These are phyloP conservation scores for Daboia siamensis DNA, from an alignment of 2,113 vertebrate genomes.

Conservation along the genomic window DNA sequence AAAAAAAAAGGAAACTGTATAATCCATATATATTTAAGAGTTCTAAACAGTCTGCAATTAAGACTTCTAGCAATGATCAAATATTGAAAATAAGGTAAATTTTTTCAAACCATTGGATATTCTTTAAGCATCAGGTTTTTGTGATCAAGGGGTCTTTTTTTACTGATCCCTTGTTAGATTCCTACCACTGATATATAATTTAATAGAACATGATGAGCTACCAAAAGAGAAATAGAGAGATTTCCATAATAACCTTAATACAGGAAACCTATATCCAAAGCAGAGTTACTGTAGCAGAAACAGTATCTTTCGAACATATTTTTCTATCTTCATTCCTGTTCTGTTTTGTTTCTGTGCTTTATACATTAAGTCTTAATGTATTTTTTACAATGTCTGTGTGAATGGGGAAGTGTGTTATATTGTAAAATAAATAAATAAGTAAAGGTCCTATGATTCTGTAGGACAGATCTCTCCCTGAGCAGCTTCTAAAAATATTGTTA, in stretches of 20 bases:
- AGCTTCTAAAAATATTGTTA: background rate
- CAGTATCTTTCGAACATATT: background rate
- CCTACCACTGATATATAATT: background rate
- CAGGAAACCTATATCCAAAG: background rate
- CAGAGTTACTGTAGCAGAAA: background rate
- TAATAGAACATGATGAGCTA: background rate
- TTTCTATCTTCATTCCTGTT: background rate
- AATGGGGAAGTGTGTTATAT: background rate
- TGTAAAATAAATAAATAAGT: background rate
- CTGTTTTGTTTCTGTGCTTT: background rate
- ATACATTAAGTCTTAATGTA: background rate
- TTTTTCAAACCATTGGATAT: background rate
- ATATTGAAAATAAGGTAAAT: background rate
- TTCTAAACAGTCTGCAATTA: background rate
- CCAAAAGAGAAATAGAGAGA: background rate
- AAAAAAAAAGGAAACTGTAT: background rate
- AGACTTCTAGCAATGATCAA: background rate
- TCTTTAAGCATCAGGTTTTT: background rate
- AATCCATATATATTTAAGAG: background rate
- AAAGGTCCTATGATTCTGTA: background rate
- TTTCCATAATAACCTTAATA: background rate
- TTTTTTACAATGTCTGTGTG: background rate
- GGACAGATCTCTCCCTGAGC: background rate
- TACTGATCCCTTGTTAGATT: background rate
- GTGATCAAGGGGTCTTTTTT: background rate